These are phyloP conservation scores for Anaspis maculata DNA, from an alignment of 2,888 invertebrate genomes.

Conservation along the genomic window DNA sequence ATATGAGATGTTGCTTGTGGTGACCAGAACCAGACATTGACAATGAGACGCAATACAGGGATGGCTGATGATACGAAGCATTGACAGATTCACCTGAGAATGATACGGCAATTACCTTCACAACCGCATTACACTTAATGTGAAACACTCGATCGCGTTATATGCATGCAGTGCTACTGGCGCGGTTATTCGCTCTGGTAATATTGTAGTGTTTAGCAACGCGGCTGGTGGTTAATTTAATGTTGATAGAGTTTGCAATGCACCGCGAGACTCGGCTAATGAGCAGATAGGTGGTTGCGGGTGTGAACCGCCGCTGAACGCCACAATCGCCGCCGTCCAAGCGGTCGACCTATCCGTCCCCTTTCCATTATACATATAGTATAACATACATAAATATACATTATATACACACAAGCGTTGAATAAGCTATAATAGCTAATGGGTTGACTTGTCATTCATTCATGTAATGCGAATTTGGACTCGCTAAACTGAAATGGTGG, in stretches of 20 bases:
- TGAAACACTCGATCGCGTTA: no score
- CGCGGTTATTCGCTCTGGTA: constrained; percentile 11
- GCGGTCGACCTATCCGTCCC: constrained; percentile 6
- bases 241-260: constrained; percentile 32
- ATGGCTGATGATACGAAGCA: no score
- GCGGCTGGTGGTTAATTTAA: constrained; percentile 29
- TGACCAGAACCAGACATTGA: no score
- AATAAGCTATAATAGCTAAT: constrained; percentile 24
- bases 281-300: constrained; percentile 30
- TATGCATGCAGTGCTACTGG: neutral
- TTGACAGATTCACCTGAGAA: no score
- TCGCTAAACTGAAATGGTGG: constrained; percentile 13
- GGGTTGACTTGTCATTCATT: constrained; percentile 20
- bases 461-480: constrained; percentile 16
- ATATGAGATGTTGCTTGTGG: no score
- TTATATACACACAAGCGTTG: constrained; percentile 13
- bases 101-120: no score
- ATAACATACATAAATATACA: no score
- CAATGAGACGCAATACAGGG: no score
- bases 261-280: constrained; percentile 28
- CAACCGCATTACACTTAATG: no score
- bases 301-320: constrained; percentile 26
- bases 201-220: constrained; percentile 21
- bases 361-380: constrained; percentile 17
- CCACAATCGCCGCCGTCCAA: constrained; percentile 21